These are phyloP conservation scores for Solea senegalensis DNA, from an alignment of 2,113 vertebrate genomes.

Conservation along the genomic window DNA sequence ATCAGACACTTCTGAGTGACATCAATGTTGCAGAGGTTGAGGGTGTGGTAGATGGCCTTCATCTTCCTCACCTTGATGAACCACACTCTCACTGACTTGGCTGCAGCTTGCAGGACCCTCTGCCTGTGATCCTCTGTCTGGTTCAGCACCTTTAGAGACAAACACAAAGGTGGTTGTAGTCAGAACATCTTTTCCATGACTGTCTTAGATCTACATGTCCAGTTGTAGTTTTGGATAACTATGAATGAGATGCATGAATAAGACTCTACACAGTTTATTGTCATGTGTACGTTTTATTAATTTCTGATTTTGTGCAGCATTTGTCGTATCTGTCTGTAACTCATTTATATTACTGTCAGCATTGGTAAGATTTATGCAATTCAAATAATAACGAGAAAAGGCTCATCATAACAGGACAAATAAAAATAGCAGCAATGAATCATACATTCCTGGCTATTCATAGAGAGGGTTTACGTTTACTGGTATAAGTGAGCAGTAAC, in stretches of 20 bases:
- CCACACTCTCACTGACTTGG: constrained; percentile 96
- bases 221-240: too few relatives aligned
- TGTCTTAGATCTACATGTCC: too few relatives aligned
- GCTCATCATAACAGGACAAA: neutral
- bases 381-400: constrained; percentile 1
- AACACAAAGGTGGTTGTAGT: neutral
- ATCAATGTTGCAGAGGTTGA: constrained; percentile 98
- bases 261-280: too few relatives aligned
- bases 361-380: too few relatives aligned
- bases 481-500: neutral
- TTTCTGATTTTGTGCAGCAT: neutral
- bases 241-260: too few relatives aligned
- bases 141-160: constrained; percentile 89
- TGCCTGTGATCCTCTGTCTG: constrained; percentile 98
- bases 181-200: neutral
- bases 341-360: neutral
- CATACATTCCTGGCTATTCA: constrained; percentile 14
- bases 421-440: constrained; percentile 14
- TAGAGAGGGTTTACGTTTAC: constrained; percentile 18
- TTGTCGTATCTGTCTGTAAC: neutral
- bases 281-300: too few relatives aligned
- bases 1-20: constrained; percentile 99
- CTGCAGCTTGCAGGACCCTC: constrained; percentile 93
- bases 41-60: constrained; percentile 99
- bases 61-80: constrained; percentile 99